A percentile compares a stretch with the other conserved stretches of the same genome.
phyloP scores from a whole-genome alignment of 2,113 vertebrate genomes.

The Orcinus orca region DNA sequence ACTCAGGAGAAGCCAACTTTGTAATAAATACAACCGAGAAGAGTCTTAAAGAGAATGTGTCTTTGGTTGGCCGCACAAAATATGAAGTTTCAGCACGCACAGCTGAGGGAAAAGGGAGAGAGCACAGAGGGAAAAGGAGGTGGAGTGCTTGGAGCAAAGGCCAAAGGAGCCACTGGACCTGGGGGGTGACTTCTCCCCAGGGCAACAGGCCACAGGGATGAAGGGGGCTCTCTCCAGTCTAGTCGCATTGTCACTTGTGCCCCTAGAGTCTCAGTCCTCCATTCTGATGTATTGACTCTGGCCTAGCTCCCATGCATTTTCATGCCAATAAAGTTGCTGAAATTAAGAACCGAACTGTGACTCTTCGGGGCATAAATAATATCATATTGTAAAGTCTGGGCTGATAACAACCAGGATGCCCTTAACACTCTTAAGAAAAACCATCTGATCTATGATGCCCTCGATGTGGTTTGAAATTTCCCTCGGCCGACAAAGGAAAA shows the following conservation, averaged over 20 bases:
- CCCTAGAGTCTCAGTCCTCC: neutral
- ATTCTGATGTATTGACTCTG: conserved; percentile 51
- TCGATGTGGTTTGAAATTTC: conserved; percentile 59
- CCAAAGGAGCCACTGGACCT: neutral
- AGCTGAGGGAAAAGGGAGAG: neutral
- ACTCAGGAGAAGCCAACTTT: neutral
- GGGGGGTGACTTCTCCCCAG: neutral
- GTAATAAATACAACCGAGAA: neutral
- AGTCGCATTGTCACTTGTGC: neutral
- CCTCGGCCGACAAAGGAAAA: conserved; percentile 59
- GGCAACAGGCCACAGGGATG: neutral
- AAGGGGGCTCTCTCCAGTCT: neutral
- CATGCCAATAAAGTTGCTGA: conserved; percentile 60
- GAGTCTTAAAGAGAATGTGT: neutral
- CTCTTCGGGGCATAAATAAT: conserved; percentile 50
- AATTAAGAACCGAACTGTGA: conserved; percentile 69
- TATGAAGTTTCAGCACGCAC: neutral
- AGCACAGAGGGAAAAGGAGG: neutral
- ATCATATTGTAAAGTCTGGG: conserved; percentile 43
- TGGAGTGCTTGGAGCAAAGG: neutral
- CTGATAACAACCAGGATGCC: conserved; percentile 65
- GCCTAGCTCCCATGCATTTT: conserved; percentile 30
- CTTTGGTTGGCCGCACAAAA: neutral
- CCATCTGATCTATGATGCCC: conserved; percentile 50
- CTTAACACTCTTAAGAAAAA: conserved; percentile 64